Evolutionary conservation across 2,888 invertebrate species (phyloP), one percentile per base, ranked within the genome.

Genomic region (Nymphalis c-album): DNA sequence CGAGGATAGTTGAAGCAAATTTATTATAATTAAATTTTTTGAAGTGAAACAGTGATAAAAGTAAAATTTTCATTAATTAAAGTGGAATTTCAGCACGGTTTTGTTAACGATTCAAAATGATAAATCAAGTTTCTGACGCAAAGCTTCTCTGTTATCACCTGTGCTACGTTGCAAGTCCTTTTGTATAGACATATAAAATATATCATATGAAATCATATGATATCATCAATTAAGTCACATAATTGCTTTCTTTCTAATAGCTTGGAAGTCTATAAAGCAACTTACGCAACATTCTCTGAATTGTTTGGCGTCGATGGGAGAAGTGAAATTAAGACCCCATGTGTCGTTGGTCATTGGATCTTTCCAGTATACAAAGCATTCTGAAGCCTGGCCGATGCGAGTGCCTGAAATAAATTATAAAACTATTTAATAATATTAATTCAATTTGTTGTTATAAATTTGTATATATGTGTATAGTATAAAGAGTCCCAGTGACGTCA

Each of bases 361-460:
- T 87, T 98, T 98, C 99, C 99, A 99, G 90, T 99, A 99, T 68
- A 99, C 97, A 91, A 99, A 99, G 91, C 99, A 98, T 93, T 99
- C 99, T 50, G 98, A 98, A 53, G 98, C 98, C 92, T 98, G 98
- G 26, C 98, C 98, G 85, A 99, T 97, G 78, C 98, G 95, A 64
- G 98, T 99, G 68, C 98, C 98, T 98, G 86, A 35, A 93, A 90
- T 8, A 57, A 57, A 57, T 18, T n/a, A 18, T 40, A 35, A 18
- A 57, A 18, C 35, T 55, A 55, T 7, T 31, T 7, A 55, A 17
- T n/a, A 26, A 26, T 22, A 22, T 22, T 26, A 17, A 22, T 53
- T 51, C 6, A 22, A 22, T 22, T 8, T 50, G 2, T 7, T 50
- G 22, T 20, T 51, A 20, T 10, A 51, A 7, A n/a, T 50, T 50